These are phyloP conservation scores for Aurelia aurita DNA, from an alignment of 30 jellyfish, hydroid and myxozoan species.

Conservation along the genomic window DNA sequence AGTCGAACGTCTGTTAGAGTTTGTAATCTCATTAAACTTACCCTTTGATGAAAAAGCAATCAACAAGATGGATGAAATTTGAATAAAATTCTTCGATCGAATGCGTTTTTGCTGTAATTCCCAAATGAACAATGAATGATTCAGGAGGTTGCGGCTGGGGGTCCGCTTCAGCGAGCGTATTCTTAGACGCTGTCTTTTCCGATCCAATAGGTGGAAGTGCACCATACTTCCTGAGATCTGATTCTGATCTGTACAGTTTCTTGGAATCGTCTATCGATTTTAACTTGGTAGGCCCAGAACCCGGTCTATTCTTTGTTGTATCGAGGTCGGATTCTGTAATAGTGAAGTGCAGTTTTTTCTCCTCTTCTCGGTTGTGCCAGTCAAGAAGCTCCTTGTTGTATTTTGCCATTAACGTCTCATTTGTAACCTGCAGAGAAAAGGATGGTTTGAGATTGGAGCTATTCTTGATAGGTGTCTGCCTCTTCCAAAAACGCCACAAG, in stretches of 20 bases:
- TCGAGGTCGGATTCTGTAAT: slow-evolving; percentile 62
- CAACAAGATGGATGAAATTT: slow-evolving; percentile 36
- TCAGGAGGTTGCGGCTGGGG: slow-evolving; percentile 75
- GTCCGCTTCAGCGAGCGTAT: background rate
- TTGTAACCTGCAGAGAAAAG: slow-evolving; percentile 41
- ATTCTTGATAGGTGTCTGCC: too few species aligned
- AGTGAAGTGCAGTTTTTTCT: slow-evolving; percentile 83
- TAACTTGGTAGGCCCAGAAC: slow-evolving; percentile 47
- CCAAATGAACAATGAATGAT: slow-evolving; percentile 62
- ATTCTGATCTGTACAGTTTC: slow-evolving; percentile 44
- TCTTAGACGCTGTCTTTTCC: slow-evolving; percentile 2
- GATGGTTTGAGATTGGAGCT: background rate
- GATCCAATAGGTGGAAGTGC: slow-evolving; percentile 75
- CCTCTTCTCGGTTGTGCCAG: slow-evolving; percentile 74
- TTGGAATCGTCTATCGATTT: slow-evolving; percentile 22
- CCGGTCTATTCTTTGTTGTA: slow-evolving; percentile 23
- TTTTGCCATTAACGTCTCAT: slow-evolving; percentile 82
- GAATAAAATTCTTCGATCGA: slow-evolving; percentile 52
- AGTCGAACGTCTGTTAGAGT: too few species aligned
- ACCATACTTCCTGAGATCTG: slow-evolving; percentile 58
- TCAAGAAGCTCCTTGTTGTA: slow-evolving; percentile 62
- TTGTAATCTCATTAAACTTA: background rate
- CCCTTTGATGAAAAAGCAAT: slow-evolving; percentile 54
- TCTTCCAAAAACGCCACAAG: too few species aligned
- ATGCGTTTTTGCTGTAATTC: slow-evolving; percentile 74